Base-by-base conservation (phyloP, 2,888 invertebrate species). In the Eudemis profundana region DNA sequence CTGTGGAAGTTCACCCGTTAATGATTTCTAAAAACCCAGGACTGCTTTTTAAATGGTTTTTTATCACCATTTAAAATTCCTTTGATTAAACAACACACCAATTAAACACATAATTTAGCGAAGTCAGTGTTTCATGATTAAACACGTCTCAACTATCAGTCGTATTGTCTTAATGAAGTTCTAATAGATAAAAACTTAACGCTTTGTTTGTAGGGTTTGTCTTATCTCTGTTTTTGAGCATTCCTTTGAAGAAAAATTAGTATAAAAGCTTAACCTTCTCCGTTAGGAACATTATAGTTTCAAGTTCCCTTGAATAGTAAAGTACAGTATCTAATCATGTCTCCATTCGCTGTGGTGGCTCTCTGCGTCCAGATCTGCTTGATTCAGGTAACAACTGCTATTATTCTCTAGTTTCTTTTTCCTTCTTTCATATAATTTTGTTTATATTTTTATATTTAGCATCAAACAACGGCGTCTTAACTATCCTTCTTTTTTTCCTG, bases 361-460 rank as follows among this genome's bases (percentile, higher is more conserved):
- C 14, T 63, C 15, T 42, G 56, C 14, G 5, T 57, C 17, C 57
- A 57, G 49, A 38, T 47, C 47, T 49, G 56, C 49, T 38, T 63
- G 40, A 29, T 63, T 2, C 63, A 63, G 63, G 63, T 63, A 15
- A 63, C n/a, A n/a, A n/a, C n/a, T n/a, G n/a, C n/a, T n/a, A n/a
- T n/a, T n/a, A n/a, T n/a, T n/a, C n/a, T n/a, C n/a, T n/a, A n/a
- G n/a, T n/a, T n/a, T n/a, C n/a, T n/a, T n/a, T n/a, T n/a, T n/a
- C n/a, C n/a, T n/a, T n/a, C n/a, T n/a, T n/a, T n/a, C n/a, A n/a
- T n/a, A n/a, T n/a, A n/a, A n/a, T n/a, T n/a, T n/a, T n/a, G n/a
- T n/a, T n/a, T n/a, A n/a, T n/a, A n/a, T n/a, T n/a, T n/a, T n/a
- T n/a, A n/a, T n/a, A n/a, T n/a, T n/a, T n/a, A n/a, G n/a, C n/a